Evolutionary conservation across 2,888 invertebrate species (phyloP).

Genomic region (Rhamphomyia laevipes): DNA sequence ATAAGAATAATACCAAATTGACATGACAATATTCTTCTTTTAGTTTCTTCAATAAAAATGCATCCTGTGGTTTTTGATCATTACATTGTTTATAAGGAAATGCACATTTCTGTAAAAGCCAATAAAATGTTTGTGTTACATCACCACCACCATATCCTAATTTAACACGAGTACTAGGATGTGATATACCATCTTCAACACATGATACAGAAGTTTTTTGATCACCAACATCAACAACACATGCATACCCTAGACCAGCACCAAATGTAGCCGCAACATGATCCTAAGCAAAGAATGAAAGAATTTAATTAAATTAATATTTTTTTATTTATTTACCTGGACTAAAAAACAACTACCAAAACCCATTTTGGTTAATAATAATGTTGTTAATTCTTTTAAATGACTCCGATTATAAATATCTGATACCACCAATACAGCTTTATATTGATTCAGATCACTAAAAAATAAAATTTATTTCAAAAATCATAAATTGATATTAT

Average conservation of each 20-base stretch:
- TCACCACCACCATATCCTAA: conserved; percentile 88
- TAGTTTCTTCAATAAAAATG: conserved; percentile 64
- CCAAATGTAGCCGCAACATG: conserved; percentile 80
- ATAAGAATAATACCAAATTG: conserved; percentile 45
- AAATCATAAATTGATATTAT: background rate
- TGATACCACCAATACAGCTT: conserved; percentile 78
- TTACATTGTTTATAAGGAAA: conserved; percentile 80
- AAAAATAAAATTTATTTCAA: conserved; percentile 9
- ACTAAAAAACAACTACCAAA: conserved; percentile 59
- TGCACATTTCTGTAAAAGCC: conserved; percentile 78
- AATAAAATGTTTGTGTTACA: conserved; percentile 78
- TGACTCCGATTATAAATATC: conserved; percentile 81
- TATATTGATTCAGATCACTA: conserved; percentile 60
- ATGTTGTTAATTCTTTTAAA: conserved; percentile 69
- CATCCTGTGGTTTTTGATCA: conserved; percentile 62
- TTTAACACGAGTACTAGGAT: conserved; percentile 67
- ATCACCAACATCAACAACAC: conserved; percentile 91
- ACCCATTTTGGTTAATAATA: conserved; percentile 68
- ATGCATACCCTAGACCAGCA: conserved; percentile 72
- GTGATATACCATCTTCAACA: conserved; percentile 92
- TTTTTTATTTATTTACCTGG: conserved; percentile 14
- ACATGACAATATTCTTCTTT: conserved; percentile 88
- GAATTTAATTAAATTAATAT: background rate
- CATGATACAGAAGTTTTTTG: conserved; percentile 93
- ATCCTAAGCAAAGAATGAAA: conserved; percentile 41